phyloP scores from a whole-genome alignment of 2,797 vertebrate genomes.

The Anabas testudineus region DNA sequence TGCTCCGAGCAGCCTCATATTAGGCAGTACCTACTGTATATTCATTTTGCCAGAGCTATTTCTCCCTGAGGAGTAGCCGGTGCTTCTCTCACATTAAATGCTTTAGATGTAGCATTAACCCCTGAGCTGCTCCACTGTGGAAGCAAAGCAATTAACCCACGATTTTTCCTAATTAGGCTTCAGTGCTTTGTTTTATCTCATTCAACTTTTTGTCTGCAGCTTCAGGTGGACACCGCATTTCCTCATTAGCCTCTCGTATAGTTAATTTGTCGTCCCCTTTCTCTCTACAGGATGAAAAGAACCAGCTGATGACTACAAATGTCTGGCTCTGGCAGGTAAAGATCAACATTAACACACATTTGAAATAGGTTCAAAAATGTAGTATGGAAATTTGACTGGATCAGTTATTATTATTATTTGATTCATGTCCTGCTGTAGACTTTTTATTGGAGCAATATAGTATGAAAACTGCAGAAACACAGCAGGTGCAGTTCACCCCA shows the following conservation, averaged over 20 bases:
- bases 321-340: slow-evolving; percentile 89
- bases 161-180: slow-evolving; percentile 8
- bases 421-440: not conserved
- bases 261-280: slow-evolving; percentile 8
- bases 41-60: not conserved
- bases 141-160: slow-evolving; percentile 48
- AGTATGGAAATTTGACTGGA: not conserved
- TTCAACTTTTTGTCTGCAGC: slow-evolving; percentile 30
- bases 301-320: slow-evolving; percentile 89
- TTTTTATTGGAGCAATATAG: too few species aligned
- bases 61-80: slow-evolving; percentile 8
- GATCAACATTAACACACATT: not conserved
- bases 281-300: slow-evolving; percentile 86
- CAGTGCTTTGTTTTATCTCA: slow-evolving; percentile 27
- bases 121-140: slow-evolving; percentile 10
- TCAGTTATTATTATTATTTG: not conserved
- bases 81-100: slow-evolving; percentile 19
- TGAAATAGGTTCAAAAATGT: not conserved
- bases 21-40: not conserved
- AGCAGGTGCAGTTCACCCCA: too few species aligned
- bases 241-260: slow-evolving; percentile 52
- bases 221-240: slow-evolving; percentile 29
- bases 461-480: too few species aligned
- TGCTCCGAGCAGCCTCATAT: not conserved
- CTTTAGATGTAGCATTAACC: slow-evolving; percentile 29